These are phyloP conservation scores for Didymodactylos carnosus DNA, from an alignment of 2,888 invertebrate species.

Conservation along the genomic window DNA sequence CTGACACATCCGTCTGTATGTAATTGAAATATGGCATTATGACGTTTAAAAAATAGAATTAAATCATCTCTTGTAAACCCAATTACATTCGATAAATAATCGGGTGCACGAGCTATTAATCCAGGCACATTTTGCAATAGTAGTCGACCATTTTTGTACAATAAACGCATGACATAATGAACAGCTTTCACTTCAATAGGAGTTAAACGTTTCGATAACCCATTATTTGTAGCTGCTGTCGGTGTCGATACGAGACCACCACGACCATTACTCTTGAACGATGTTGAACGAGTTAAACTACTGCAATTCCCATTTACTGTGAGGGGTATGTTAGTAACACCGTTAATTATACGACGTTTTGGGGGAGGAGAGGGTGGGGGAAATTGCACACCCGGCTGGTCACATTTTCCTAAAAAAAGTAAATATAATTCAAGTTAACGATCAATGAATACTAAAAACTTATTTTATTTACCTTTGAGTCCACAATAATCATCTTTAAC, in stretches of 20 bases:
- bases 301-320: not conserved
- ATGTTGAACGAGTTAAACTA: constrained; percentile 8
- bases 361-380: constrained; percentile 15
- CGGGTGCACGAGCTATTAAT: constrained; percentile 11
- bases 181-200: constrained; percentile 14
- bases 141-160: constrained; percentile 12
- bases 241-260: not conserved
- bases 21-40: constrained; percentile 14
- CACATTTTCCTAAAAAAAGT: constrained; percentile 1
- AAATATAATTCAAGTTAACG: not conserved
- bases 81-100: constrained; percentile 4
- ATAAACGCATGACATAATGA: constrained; percentile 14
- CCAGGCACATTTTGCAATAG: constrained; percentile 11
- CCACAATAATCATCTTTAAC: constrained; percentile 31
- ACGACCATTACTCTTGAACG: constrained; percentile 5
- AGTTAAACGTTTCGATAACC: constrained; percentile 7
- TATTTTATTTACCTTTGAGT: constrained; percentile 16
- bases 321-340: not conserved
- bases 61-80: constrained; percentile 14
- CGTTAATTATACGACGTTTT: constrained; percentile 7
- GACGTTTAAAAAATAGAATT: constrained; percentile 13
- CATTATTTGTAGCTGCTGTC: not conserved
- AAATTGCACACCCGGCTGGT: constrained; percentile 9
- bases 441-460: too few species aligned
- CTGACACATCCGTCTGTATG: constrained; percentile 14